Evolutionary conservation across 2,888 invertebrate genomes (phyloP).

Genomic region (Neria commutata): DNA sequence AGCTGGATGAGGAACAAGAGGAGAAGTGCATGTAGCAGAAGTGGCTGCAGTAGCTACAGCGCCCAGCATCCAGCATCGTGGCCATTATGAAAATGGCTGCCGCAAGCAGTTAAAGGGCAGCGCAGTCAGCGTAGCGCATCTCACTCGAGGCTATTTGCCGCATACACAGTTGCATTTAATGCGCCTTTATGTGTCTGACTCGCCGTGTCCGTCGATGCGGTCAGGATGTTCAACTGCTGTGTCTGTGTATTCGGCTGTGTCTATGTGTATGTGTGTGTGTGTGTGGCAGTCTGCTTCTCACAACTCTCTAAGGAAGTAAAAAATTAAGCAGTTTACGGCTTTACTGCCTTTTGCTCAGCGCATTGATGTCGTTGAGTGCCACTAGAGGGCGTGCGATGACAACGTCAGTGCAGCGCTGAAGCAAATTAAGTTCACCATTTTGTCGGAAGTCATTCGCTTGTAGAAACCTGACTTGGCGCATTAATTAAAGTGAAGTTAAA

Average conservation of each 20-base stretch:
- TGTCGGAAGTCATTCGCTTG: too few species aligned
- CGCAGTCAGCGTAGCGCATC: neutral
- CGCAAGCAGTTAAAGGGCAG: conserved; percentile 19
- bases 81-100: conserved; percentile 43
- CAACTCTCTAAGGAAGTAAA: neutral
- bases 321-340: neutral
- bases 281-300: neutral
- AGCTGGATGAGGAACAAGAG: neutral
- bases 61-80: neutral
- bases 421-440: too few species aligned
- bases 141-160: conserved; percentile 17
- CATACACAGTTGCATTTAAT: conserved; percentile 9
- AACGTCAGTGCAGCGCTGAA: too few species aligned
- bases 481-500: too few species aligned
- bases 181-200: too few species aligned
- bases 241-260: neutral
- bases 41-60: neutral
- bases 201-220: neutral
- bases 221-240: neutral
- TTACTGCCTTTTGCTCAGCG: neutral
- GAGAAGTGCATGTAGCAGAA: neutral
- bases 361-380: too few species aligned
- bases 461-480: too few species aligned
- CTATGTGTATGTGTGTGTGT: neutral
- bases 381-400: too few species aligned